Percentiles rank a stretch among this genome's conserved stretches.
Evolutionary conservation across 2,888 invertebrate genomes (phyloP).

Genomic region (Platerodrilus igneus): DNA sequence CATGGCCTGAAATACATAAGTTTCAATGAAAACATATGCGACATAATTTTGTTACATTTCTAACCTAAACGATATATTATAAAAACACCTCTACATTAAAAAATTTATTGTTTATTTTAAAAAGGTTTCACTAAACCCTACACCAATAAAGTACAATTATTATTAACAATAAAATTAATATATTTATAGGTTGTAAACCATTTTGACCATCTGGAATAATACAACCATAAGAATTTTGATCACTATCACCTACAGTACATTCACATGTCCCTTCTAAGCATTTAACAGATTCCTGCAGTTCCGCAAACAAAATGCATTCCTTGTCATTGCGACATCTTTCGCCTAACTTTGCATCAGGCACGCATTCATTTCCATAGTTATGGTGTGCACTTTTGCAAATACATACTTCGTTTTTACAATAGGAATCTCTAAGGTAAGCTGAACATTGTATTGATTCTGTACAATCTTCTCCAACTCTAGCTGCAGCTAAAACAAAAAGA

Average conservation of each 20-base stretch:
- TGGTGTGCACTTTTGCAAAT: constrained; percentile 36
- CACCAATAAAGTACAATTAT: no score
- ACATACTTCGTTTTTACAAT: constrained; percentile 35
- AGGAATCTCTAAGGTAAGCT: constrained; percentile 33
- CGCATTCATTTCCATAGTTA: constrained; percentile 34
- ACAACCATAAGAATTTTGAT: constrained; percentile 12
- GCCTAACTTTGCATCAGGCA: constrained; percentile 31
- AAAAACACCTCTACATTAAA: no score
- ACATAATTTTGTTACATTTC: no score
- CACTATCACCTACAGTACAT: constrained; percentile 33
- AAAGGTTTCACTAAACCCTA: no score
- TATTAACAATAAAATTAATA: no score
- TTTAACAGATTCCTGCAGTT: constrained; percentile 29
- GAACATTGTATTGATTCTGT: constrained; percentile 41
- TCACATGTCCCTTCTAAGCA: constrained; percentile 38
- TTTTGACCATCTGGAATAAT: no score
- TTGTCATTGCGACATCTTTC: constrained; percentile 34
- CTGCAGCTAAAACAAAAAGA: constrained; percentile 43
- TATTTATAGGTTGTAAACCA: no score
- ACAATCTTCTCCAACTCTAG: constrained; percentile 38
- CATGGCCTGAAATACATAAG: no score
- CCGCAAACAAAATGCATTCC: constrained; percentile 36
- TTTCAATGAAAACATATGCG: no score
- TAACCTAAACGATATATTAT: no score
- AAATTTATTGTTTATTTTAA: no score